Evolutionary conservation across 2,113 vertebrate genomes (phyloP).

Genomic region (Chaenocephalus aceratus): DNA sequence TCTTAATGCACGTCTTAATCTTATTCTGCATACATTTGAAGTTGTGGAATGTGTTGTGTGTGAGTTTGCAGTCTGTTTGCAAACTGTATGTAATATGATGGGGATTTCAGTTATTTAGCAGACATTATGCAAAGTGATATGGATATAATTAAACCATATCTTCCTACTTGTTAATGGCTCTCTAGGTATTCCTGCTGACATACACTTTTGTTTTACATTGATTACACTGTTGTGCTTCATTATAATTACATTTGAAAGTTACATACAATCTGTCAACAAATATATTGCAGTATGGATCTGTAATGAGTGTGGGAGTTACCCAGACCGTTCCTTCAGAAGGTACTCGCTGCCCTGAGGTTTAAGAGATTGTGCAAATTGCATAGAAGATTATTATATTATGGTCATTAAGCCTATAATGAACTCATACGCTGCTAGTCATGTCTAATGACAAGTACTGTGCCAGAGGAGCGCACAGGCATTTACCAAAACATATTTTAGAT

Average conservation of each 20-base stretch:
- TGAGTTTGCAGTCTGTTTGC: background rate
- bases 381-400: slow-evolving; percentile 57
- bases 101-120: background rate
- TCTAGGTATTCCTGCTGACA: slow-evolving; percentile 29
- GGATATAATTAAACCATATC: slow-evolving; percentile 18
- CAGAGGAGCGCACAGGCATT: slow-evolving; percentile 34
- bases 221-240: slow-evolving; percentile 33
- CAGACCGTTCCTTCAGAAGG: slow-evolving; percentile 38
- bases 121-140: background rate
- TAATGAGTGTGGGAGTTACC: slow-evolving; percentile 51
- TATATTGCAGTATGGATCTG: slow-evolving; percentile 25
- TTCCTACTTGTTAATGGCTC: slow-evolving; percentile 7
- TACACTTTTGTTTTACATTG: slow-evolving; percentile 10
- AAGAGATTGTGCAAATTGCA: slow-evolving; percentile 54
- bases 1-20: background rate
- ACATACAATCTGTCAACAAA: slow-evolving; percentile 34
- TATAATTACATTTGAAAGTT: slow-evolving; percentile 41
- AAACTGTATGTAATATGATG: background rate
- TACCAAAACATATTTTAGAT: slow-evolving; percentile 27
- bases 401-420: slow-evolving; percentile 70
- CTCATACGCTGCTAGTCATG: slow-evolving; percentile 61
- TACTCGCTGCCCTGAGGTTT: slow-evolving; percentile 56
- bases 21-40: background rate
- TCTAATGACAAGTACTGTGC: slow-evolving; percentile 48
- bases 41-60: background rate